Conservation (phyloP, 2,888 invertebrate species). For the Rhodophaea formosa region DNA sequence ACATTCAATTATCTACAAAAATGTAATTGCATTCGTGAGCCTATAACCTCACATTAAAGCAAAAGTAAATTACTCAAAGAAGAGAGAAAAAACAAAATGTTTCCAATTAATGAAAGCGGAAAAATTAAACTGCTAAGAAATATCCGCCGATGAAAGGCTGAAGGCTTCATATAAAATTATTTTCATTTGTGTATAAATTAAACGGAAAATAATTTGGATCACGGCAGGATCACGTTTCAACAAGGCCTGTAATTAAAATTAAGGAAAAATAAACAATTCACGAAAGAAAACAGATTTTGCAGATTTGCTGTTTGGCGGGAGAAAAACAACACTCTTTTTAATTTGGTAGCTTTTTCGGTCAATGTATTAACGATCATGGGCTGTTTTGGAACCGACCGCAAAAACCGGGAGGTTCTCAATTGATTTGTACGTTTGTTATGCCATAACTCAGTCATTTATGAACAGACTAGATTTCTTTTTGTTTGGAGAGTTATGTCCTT, state of each 20-base stretch:
- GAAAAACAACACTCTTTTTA: background rate
- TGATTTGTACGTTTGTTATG: too few species aligned
- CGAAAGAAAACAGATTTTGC: background rate
- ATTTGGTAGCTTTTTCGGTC: background rate
- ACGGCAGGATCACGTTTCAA: background rate
- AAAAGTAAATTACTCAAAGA: background rate
- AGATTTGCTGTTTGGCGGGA: constrained; percentile 4
- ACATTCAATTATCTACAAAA: background rate
- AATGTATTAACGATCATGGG: background rate
- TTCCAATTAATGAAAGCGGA: background rate
- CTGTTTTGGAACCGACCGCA: too few species aligned
- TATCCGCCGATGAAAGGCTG: too few species aligned
- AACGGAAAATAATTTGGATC: constrained; percentile 3
- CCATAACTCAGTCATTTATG: too few species aligned
- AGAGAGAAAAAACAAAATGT: background rate
- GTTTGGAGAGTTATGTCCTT: too few species aligned
- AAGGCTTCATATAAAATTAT: background rate
- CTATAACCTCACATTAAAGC: background rate
- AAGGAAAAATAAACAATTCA: constrained; percentile 3
- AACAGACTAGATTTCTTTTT: too few species aligned
- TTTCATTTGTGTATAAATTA: constrained; percentile 4
- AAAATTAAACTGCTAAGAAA: background rate
- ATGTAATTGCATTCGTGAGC: background rate
- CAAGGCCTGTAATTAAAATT: constrained; percentile 3
- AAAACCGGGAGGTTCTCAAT: too few species aligned